Conservation (phyloP, 2,113 vertebrate species). For the Elephas maximus region DNA sequence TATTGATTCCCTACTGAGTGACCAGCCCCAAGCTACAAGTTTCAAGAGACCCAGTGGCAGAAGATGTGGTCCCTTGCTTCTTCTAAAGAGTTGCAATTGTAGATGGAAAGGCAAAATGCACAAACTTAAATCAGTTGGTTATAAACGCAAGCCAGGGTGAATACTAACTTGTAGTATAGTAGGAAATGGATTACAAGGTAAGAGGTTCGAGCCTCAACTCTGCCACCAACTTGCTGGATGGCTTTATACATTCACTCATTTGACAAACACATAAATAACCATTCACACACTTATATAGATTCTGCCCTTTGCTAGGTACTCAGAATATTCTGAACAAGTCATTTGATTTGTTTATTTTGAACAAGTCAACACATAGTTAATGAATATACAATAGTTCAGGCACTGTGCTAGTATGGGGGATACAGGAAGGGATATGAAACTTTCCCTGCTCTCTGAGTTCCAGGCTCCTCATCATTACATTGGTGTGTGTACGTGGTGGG, state of each 20-base stretch:
- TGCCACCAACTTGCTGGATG: background rate
- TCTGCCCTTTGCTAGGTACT: background rate
- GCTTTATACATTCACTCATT: background rate
- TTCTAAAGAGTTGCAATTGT: background rate
- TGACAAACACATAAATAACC: background rate
- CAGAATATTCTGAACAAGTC: background rate
- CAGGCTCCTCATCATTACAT: background rate
- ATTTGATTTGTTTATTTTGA: background rate
- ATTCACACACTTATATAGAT: background rate
- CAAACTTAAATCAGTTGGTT: background rate
- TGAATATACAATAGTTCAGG: background rate
- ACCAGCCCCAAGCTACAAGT: background rate
- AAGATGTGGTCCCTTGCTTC: background rate
- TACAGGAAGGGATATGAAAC: background rate
- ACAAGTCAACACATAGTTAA: background rate
- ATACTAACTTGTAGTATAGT: background rate
- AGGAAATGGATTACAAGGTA: background rate
- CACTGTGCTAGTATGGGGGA: background rate
- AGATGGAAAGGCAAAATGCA: background rate
- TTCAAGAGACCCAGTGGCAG: background rate
- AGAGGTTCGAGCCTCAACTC: background rate
- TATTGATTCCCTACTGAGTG: background rate
- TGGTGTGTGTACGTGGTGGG: background rate
- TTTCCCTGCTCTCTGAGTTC: background rate
- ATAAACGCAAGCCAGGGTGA: background rate